Conservation (phyloP, 2,113 vertebrate genomes). For the rat (Rattus norvegicus) region GRCr8 NC_086028.1:93935001-93935500, state of each 20-base stretch:
- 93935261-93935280: no score
- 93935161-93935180: neutral
- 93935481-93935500: no score
- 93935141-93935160: neutral
- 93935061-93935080: neutral
- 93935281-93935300: neutral
- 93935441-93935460: no score
- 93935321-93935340: no score
- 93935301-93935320: neutral
- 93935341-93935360: neutral
- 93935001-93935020: neutral
- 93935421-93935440: neutral
- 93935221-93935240: neutral
- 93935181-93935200: neutral
- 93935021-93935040: neutral
- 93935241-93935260: no score
- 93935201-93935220: neutral
- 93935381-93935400: neutral
- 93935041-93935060: neutral
- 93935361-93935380: neutral
- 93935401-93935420: neutral
- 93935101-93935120: neutral
- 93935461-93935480: no score
- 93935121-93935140: neutral
- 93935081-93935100: neutral